Percentiles rank a stretch among this genome's conserved stretches.
These are phyloP conservation scores for Ranitomeya imitator DNA, from an alignment of 2,113 vertebrate species.

Conservation along the genomic window DNA sequence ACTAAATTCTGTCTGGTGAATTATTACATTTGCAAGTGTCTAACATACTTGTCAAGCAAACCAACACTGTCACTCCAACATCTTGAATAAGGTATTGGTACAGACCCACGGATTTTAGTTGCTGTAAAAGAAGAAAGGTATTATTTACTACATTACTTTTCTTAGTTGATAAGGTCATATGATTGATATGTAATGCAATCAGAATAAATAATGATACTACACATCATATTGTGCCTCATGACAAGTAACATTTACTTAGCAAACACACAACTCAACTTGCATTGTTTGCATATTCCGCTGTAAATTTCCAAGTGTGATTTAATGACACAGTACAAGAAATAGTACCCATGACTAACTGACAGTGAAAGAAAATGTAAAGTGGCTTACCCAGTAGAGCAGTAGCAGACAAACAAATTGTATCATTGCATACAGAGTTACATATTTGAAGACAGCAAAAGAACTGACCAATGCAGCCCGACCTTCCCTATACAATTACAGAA, in stretches of 20 bases:
- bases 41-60: slow-evolving; percentile 75
- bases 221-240: not conserved
- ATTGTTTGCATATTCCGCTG: not conserved
- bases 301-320: not conserved
- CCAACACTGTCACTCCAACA: slow-evolving; percentile 66
- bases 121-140: slow-evolving; percentile 63
- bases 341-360: not conserved
- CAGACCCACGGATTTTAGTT: slow-evolving; percentile 72
- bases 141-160: not conserved
- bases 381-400: slow-evolving; percentile 72
- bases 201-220: not conserved
- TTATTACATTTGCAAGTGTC: not conserved
- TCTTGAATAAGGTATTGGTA: slow-evolving; percentile 74
- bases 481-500: slow-evolving; percentile 66
- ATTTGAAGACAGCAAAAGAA: slow-evolving; percentile 75
- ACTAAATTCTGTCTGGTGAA: no score
- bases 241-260: not conserved
- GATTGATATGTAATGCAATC: not conserved
- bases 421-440: slow-evolving; percentile 67
- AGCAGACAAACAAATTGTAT: slow-evolving; percentile 67
- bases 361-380: not conserved
- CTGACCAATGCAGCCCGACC: slow-evolving; percentile 71
- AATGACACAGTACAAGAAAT: not conserved
- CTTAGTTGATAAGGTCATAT: not conserved
- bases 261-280: not conserved